These are phyloP conservation scores for Hirundo rustica DNA, from an alignment of 2,797 vertebrate species.

Conservation along the genomic window DNA sequence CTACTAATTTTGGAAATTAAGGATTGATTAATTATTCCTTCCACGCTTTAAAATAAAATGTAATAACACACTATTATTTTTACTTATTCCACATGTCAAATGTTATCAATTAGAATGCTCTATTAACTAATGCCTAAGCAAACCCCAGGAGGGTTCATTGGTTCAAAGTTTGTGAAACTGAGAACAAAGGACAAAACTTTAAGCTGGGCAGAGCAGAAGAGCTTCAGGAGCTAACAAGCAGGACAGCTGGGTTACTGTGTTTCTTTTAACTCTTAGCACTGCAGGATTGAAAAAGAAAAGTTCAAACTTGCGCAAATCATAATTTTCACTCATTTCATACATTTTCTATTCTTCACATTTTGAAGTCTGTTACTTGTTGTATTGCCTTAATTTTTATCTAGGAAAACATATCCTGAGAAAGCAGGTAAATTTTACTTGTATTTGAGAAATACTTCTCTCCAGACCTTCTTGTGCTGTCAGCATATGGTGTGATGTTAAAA, in stretches of 20 bases:
- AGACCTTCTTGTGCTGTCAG: constrained; percentile 96
- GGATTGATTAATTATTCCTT: neutral
- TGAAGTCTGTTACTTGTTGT: neutral
- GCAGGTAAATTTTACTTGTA: neutral
- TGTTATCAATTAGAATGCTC: neutral
- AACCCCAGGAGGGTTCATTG: neutral
- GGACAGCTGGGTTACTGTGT: neutral
- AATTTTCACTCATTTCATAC: neutral
- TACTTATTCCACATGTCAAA: neutral
- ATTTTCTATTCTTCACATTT: neutral
- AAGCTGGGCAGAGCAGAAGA: neutral
- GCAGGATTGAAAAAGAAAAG: neutral
- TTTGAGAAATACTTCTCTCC: constrained; percentile 21
- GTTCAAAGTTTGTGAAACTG: neutral
- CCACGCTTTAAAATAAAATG: neutral
- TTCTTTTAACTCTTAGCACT: neutral
- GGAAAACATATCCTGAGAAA: neutral
- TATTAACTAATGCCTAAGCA: neutral
- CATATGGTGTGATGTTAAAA: constrained; percentile 98
- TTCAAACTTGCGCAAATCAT: accelerated
- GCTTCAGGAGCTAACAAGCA: neutral
- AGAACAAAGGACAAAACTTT: neutral
- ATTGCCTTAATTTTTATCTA: neutral
- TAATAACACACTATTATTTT: neutral
- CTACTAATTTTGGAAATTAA: neutral